Evolutionary conservation across 2,888 invertebrate species (phyloP), one percentile per base, ranked within the genome.

Genomic region (Drosophila macrospina): DNA sequence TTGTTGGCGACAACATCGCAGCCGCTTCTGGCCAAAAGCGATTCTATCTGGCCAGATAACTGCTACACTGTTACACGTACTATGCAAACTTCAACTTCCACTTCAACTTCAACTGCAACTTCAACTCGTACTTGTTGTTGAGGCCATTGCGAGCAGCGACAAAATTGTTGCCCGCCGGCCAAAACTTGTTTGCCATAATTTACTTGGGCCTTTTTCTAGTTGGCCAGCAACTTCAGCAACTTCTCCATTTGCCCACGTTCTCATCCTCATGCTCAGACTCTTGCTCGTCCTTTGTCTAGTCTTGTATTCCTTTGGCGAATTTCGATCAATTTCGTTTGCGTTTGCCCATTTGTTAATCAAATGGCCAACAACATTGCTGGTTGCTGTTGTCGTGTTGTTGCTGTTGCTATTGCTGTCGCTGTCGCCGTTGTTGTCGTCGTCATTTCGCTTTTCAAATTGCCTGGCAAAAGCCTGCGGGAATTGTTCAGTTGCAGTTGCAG

Each of bases 151-250:
- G 41, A 54, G 47, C 63, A 78, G 82, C 86, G 87, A 89, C 89
- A 87, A 90, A 90, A 85, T 85, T 89, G 86, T 86, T 90, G 91
- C 90, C 91, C 87, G 81, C 86, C 90, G 91, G 91, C 86, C 78
- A 80, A 80, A 89, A 91, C 91, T 90, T 89, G 91, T 91, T 90
- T 85, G 89, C 89, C 87, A 91, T 91, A 91, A 91, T 91, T 91
- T 91, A 91, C 88, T 90, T 81, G 77, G 78, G 73, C 76, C 65
- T 62, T 37, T 71, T 24, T 7, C 41, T n/a, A 30, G 30, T 47
- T 47, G 47, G n/a, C 69, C 50, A 70, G n/a, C 61, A n/a, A 5
- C 20, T 13, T 6, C 50, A 70, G n/a, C 61, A n/a, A 5, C 20
- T 13, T 6, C 36, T 16, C 4, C 37, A 47, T 62, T n/a, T 15